These are phyloP conservation scores for Acanthopleura granulata DNA, from an alignment of 2,888 invertebrate genomes.

Conservation along the genomic window DNA sequence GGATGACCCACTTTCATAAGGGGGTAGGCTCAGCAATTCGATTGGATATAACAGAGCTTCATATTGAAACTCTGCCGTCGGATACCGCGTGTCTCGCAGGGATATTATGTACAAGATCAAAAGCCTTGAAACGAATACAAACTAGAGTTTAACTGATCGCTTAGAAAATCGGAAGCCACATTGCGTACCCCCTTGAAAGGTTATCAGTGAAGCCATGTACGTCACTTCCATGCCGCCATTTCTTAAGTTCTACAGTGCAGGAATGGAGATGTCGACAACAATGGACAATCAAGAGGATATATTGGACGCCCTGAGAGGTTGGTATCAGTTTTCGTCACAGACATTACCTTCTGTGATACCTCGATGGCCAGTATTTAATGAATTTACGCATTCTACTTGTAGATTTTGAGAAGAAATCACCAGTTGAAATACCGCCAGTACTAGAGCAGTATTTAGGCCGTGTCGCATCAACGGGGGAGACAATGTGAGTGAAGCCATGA, in stretches of 20 bases:
- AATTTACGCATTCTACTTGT: slow-evolving; percentile 31
- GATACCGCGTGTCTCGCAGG: no score
- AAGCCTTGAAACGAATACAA: no score
- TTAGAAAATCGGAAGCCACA: no score
- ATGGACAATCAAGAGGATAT: slow-evolving; percentile 65
- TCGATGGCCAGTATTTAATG: no score
- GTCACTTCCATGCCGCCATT: slow-evolving; percentile 49
- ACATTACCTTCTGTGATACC: no score
- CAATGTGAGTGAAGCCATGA: slow-evolving; percentile 73
- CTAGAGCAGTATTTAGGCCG: slow-evolving; percentile 90
- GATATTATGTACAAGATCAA: no score
- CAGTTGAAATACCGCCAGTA: slow-evolving; percentile 87
- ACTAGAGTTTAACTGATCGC: no score
- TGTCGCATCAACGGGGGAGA: slow-evolving; percentile 94
- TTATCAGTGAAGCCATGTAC: slow-evolving; percentile 21
- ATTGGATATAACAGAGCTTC: no score
- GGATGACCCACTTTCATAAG: no score
- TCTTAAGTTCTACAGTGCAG: slow-evolving; percentile 43
- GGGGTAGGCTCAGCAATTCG: no score
- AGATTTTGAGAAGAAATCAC: slow-evolving; percentile 76
- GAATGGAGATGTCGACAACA: slow-evolving; percentile 28
- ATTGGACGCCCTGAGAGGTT: slow-evolving; percentile 57
- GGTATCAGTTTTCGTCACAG: slow-evolving; percentile 20
- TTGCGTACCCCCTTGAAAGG: no score
- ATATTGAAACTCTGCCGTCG: no score